These are phyloP conservation scores for Cataglyphis rosenhaueri DNA, from an alignment of 2,888 invertebrate genomes.

Conservation along the genomic window DNA sequence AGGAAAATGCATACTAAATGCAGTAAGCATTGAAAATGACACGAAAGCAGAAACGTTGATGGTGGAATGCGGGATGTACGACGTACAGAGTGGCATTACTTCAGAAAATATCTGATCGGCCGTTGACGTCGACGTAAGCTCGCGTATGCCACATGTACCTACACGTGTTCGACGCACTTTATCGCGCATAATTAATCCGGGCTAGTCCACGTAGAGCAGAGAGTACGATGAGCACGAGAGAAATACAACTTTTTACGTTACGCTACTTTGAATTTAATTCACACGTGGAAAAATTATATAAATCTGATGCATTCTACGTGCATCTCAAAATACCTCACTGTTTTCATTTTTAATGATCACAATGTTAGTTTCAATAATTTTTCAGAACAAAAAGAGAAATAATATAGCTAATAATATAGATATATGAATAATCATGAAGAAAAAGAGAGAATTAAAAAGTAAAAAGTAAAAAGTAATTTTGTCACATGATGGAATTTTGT, in stretches of 20 bases:
- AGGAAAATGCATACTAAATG: neutral
- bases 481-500: neutral
- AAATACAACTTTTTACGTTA: slow-evolving; percentile 35
- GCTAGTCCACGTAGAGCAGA: slow-evolving; percentile 66
- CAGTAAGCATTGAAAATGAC: slow-evolving; percentile 4
- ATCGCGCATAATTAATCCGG: slow-evolving; percentile 78
- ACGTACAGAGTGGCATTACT: slow-evolving; percentile 70
- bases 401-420: neutral
- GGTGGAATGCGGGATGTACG: slow-evolving; percentile 23
- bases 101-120: slow-evolving; percentile 76
- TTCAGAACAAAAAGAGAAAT: neutral
- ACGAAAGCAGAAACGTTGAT: slow-evolving; percentile 16
- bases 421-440: neutral
- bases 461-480: neutral
- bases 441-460: neutral
- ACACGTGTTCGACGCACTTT: slow-evolving; percentile 81
- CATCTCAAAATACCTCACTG: neutral
- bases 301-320: neutral
- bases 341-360: neutral
- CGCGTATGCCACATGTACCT: slow-evolving; percentile 72
- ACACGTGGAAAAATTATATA: neutral
- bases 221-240: slow-evolving; percentile 68
- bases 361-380: neutral
- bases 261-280: neutral
- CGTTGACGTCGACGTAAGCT: slow-evolving; percentile 74